These are phyloP conservation scores for Drosophila lowei DNA, from an alignment of 1,140 invertebrate genomes.

Conservation along the genomic window DNA sequence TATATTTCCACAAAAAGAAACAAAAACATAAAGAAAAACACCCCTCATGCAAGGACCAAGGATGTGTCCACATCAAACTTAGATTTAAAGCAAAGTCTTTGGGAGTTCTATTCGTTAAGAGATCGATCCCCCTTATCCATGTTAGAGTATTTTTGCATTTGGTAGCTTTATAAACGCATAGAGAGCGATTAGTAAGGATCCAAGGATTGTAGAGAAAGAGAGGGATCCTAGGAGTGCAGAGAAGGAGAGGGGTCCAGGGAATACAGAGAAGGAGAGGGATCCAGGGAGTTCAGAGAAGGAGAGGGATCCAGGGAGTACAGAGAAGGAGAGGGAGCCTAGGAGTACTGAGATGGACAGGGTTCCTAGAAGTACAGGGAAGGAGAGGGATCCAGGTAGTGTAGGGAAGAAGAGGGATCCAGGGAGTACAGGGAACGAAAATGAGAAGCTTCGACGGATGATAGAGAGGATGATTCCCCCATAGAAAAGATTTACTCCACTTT, in stretches of 20 bases:
- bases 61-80: constrained; percentile 1
- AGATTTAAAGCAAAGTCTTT: constrained; percentile 20
- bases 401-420: no score
- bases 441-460: no score
- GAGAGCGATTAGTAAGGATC: constrained; percentile 8
- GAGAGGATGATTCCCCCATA: not conserved
- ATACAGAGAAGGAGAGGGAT: no score
- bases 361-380: no score
- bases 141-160: constrained; percentile 72
- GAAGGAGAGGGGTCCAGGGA: no score
- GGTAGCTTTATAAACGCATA: constrained; percentile 65
- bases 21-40: not conserved
- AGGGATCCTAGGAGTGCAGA: no score
- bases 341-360: no score
- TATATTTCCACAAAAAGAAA: constrained; percentile 49
- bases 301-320: no score
- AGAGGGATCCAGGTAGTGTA: no score
- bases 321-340: no score
- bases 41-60: constrained; percentile 5
- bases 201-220: constrained; percentile 2
- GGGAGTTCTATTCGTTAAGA: constrained; percentile 23
- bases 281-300: no score
- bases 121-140: constrained; percentile 38
- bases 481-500: constrained; percentile 17
- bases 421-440: no score